Evolutionary conservation across 1,140 invertebrate species (phyloP), one percentile per base, ranked within the genome.

Genomic region (Cataglyphis hispanica): DNA sequence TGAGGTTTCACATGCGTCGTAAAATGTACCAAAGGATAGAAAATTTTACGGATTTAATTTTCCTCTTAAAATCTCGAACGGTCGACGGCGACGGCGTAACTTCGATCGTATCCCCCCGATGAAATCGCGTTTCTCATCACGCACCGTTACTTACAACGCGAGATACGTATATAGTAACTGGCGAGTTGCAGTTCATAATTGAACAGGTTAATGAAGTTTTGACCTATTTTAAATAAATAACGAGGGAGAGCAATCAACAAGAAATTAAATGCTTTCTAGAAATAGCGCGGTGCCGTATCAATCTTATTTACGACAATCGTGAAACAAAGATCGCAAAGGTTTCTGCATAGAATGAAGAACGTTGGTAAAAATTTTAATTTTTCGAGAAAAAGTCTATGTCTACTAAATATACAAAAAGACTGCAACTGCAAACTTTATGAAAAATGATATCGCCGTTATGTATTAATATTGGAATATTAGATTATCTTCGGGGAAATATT

Each of bases 1-100:
- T 81, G 8, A 58, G 60, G 58, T 81, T 72, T 43, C 8, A 19
- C 8, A 13, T 64, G 64, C 31, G 19, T 37, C 67, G 13, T 5
- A 43, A 81, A 72, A 56, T 37, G 69, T 37, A 31, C 1, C 19
- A n/a, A 37, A 78, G 27, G 13, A 43, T 22, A 19, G 13, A 31
- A 72, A 60, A 72, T 81, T 72, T 46, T 31, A 22, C 7, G 3
- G n/a, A 81, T 81, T 72, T 81, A 43, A 81, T 81, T 72, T 72
- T 5, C 19, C n/a, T 60, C 19, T 69, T 72, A 72, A 72, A 58
- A 81, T 6, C 46, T 3, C 43, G 16, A 53, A 66, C 40, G 46
- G 46, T 3, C 7, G 31, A 58, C n/a, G n/a, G n/a, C 13, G 22
- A 53, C 34, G 46, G 2, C 4, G 1, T n/a, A 60, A 19, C 53